Evolutionary conservation across 2,113 vertebrate genomes (phyloP).

Genomic region (Otus sunia): DNA sequence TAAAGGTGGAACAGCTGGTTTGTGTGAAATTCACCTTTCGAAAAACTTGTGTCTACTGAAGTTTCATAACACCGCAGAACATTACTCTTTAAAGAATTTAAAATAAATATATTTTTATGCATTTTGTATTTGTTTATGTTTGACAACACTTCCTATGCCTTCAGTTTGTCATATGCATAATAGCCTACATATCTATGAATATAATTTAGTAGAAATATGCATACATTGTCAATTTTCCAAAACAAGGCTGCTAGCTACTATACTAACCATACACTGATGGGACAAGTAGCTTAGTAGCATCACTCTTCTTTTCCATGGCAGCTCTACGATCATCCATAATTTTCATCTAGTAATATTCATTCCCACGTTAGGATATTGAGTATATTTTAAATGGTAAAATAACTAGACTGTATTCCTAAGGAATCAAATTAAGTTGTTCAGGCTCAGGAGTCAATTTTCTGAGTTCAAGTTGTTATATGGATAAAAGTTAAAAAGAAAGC

Average conservation of each 20-base stretch:
- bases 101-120: not conserved
- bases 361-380: not conserved
- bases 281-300: not conserved
- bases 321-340: not conserved
- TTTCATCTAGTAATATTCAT: not conserved
- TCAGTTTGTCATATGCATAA: not conserved
- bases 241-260: not conserved
- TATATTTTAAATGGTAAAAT: not conserved
- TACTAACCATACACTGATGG: not conserved
- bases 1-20: rapidly evolving
- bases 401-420: not conserved
- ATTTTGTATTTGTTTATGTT: not conserved
- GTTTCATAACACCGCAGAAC: not conserved
- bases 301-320: not conserved
- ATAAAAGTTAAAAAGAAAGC: not conserved
- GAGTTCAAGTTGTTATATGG: not conserved
- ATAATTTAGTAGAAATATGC: not conserved
- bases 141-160: not conserved
- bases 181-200: not conserved
- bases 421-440: not conserved
- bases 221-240: not conserved
- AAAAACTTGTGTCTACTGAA: not conserved
- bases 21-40: not conserved
- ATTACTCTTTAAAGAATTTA: not conserved
- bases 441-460: not conserved